These are phyloP conservation scores for Dasyprocta punctata DNA, from an alignment of 2,113 vertebrate genomes.

Conservation along the genomic window DNA sequence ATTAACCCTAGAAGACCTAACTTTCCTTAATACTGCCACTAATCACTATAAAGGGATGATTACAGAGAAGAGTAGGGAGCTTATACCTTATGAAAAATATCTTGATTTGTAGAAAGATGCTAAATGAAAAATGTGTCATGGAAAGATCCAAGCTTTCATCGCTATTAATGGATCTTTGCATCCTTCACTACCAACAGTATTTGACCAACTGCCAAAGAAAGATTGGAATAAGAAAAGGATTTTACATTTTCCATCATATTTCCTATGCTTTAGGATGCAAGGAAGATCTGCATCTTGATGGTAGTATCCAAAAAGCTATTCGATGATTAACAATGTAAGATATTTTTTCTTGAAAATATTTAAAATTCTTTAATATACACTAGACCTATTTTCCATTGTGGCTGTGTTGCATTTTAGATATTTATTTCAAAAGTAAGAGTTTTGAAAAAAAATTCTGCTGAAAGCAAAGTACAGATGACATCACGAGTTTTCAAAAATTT, in stretches of 20 bases:
- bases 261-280: neutral
- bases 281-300: neutral
- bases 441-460: neutral
- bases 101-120: neutral
- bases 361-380: neutral
- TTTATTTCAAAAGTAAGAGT: neutral
- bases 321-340: neutral
- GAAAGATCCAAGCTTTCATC: neutral
- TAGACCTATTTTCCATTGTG: neutral
- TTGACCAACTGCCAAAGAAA: neutral
- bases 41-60: neutral
- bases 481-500: fast-evolving
- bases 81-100: neutral
- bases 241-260: neutral
- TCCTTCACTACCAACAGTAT: neutral
- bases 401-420: neutral
- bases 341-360: neutral
- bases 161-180: neutral
- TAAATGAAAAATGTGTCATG: neutral
- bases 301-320: neutral
- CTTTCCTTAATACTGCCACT: slow-evolving; percentile 4
- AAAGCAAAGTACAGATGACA: neutral
- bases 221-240: neutral
- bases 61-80: neutral
- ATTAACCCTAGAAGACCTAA: neutral